Base-by-base conservation (phyloP, 2,797 vertebrate species). In the Nyctalus aviator region DNA sequence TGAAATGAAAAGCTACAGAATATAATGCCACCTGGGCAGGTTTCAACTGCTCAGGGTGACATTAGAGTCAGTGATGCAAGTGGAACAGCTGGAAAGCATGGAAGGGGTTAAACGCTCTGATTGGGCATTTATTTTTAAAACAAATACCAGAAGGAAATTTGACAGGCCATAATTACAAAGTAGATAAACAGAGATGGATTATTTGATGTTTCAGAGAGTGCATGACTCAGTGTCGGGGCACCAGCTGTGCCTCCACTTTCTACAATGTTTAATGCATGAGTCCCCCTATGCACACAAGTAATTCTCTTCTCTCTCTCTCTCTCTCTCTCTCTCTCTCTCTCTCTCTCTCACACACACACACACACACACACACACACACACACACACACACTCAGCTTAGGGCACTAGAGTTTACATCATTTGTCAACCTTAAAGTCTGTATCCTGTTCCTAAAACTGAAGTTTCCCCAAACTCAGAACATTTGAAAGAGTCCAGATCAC, bases 51-150 rank as follows among this genome's bases (percentile, higher is more conserved):
- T 90, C 81, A 68, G 46, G 62, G 77, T 83, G 88, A 96, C 90
- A 77, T 90, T 68, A 46, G 50, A 77, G 35, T 32, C 76, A 92
- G 15, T 3, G 23, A 75, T 81, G 72, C 68, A 84, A 81, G 79
- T 17, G 15, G 3, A 72, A n/a, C 2, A 81, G 5, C 46, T 87
- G 8, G 62, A 55, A 89, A 82, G 37, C n/a, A 46, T 20, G 10
- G 32, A 96, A 96, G 96, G 72, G 83, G 97, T 98, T 98, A 98
- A 97, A 0, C 0, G 3, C 25, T 83, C 62, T 76, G 64, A 62
- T 68, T 94, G 77, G 30, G 13, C 96, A 96, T 96, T 97, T 97
- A 97, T 97, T 98, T 98, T 97, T 75, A 97, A 98, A 96, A 96
- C 12, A 69, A 97, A 86, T 92, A 88, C 72, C 96, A 95, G 69